phyloP scores from a whole-genome alignment of 2,888 invertebrate genomes.

The Ophion obscuratus region DNA sequence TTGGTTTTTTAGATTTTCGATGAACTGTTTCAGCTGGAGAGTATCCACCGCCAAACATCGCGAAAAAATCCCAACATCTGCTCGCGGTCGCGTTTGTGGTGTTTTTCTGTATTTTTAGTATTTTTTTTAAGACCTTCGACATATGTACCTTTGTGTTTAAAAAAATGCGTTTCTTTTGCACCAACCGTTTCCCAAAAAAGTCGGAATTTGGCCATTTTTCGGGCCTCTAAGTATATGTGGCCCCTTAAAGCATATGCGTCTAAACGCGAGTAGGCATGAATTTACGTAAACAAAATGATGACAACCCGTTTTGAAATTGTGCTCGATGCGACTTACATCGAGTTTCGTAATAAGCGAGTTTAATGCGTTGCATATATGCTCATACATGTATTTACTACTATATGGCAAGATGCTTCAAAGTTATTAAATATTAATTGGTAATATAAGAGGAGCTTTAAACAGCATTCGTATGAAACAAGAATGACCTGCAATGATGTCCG shows the following conservation, averaged over 20 bases:
- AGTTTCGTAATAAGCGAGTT: constrained; percentile 28
- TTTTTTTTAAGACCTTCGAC: too few species aligned
- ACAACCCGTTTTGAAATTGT: constrained; percentile 58
- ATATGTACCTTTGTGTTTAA: too few species aligned
- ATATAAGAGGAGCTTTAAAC: constrained; percentile 18
- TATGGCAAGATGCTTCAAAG: constrained; percentile 43
- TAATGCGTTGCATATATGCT: not conserved
- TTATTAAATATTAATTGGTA: constrained; percentile 47
- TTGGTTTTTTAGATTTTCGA: too few species aligned
- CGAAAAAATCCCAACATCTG: too few species aligned
- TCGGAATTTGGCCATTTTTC: too few species aligned
- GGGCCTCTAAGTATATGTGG: not conserved
- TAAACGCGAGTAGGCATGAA: constrained; percentile 24
- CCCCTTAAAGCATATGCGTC: not conserved
- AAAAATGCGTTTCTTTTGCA: too few species aligned
- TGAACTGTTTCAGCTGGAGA: too few species aligned
- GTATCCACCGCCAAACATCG: too few species aligned
- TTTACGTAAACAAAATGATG: constrained; percentile 49
- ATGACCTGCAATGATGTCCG: not conserved
- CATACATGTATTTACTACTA: constrained; percentile 6
- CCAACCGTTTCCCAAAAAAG: too few species aligned
- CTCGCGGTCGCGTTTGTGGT: too few species aligned
- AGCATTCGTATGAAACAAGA: not conserved
- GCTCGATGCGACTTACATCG: constrained; percentile 38
- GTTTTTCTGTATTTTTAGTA: too few species aligned